Evolutionary conservation across 2,113 vertebrate species (phyloP).

Genomic region (Thunnus thynnus): DNA sequence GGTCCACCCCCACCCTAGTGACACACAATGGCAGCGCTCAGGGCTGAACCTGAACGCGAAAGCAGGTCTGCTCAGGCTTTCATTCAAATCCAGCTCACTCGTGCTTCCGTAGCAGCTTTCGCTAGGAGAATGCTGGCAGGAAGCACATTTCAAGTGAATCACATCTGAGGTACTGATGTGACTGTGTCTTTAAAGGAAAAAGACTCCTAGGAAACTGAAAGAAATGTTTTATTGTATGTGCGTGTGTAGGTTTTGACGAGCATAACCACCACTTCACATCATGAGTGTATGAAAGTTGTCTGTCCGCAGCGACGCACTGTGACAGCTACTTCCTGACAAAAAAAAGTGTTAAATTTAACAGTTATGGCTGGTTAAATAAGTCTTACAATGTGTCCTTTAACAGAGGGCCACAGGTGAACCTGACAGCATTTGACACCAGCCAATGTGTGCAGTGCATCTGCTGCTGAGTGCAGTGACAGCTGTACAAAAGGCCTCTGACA

Average conservation of each 20-base stretch:
- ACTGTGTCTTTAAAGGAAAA: background rate
- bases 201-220: conserved; percentile 1
- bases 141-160: conserved; percentile 26
- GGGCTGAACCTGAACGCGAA: conserved; percentile 1
- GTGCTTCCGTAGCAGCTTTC: conserved; percentile 18
- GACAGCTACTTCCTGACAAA: background rate
- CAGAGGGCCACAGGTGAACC: conserved; percentile 71
- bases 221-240: background rate
- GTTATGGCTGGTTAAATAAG: background rate
- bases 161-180: conserved; percentile 12
- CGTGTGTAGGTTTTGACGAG: background rate
- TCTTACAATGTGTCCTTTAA: conserved; percentile 5
- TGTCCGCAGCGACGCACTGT: background rate
- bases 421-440: conserved; percentile 61
- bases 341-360: too few relatives aligned
- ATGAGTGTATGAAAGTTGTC: background rate
- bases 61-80: conserved; percentile 26
- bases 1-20: conserved; percentile 44
- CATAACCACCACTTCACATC: background rate
- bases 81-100: conserved; percentile 32
- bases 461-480: conserved; percentile 65
- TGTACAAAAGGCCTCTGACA: conserved; percentile 63
- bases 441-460: conserved; percentile 59
- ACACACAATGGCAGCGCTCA: conserved; percentile 56
- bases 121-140: conserved; percentile 11